Evolutionary conservation across 2,888 invertebrate genomes (phyloP).

Genomic region (Drosophila aldrichi): DNA sequence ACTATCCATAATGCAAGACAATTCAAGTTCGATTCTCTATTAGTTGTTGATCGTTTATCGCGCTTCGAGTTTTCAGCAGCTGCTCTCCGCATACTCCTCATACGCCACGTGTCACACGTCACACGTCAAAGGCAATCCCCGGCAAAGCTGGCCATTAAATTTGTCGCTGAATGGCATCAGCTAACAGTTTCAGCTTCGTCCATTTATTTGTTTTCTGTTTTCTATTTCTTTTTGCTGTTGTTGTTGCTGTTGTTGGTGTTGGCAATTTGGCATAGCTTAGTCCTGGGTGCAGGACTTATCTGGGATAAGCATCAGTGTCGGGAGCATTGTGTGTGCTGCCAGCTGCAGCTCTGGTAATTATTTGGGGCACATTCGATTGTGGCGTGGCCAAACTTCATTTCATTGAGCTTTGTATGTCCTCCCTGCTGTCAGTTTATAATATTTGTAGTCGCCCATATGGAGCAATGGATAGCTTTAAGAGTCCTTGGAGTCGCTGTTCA

Average conservation of each 20-base stretch:
- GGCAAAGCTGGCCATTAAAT: constrained; percentile 42
- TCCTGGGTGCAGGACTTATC: constrained; percentile 23
- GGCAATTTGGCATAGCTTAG: constrained; percentile 33
- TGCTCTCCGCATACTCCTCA: not conserved
- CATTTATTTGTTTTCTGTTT: constrained; percentile 10
- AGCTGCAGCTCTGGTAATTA: constrained; percentile 34
- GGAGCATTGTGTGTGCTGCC: constrained; percentile 10
- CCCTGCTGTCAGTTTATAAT: not conserved
- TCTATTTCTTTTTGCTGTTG: not conserved
- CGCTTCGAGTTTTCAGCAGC: not conserved
- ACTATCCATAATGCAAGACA: no score
- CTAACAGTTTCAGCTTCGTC: constrained; percentile 6
- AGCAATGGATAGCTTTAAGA: not conserved
- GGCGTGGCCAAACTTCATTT: not conserved
- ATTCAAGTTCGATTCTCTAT: not conserved
- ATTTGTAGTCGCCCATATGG: not conserved
- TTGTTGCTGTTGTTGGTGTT: not conserved
- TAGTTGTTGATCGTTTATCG: not conserved
- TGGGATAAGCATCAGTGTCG: constrained; percentile 16
- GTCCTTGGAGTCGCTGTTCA: not conserved
- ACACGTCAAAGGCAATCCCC: constrained; percentile 19
- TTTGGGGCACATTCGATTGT: constrained; percentile 5
- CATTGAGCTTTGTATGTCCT: not conserved
- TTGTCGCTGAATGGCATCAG: constrained; percentile 19
- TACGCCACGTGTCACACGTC: constrained; percentile 28